Conservation (phyloP, 2,113 vertebrate genomes). For the Asarcornis scutulata region DNA sequence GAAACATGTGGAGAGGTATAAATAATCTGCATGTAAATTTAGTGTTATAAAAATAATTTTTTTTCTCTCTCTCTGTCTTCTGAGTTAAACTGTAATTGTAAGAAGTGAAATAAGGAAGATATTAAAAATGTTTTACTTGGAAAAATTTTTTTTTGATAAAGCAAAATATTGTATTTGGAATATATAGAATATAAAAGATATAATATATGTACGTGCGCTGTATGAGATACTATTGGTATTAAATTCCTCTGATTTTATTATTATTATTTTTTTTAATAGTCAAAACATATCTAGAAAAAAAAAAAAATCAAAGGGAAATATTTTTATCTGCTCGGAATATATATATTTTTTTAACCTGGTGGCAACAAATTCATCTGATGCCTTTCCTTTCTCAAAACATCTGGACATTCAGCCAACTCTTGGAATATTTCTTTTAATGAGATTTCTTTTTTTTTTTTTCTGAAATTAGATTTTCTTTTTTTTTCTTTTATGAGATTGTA, state of each 20-base stretch:
- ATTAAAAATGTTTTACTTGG: neutral
- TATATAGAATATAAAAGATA: neutral
- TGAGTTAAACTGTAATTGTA: neutral
- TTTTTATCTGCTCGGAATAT: neutral
- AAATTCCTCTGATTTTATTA: neutral
- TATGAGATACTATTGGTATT: rapidly evolving
- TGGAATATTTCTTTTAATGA: neutral
- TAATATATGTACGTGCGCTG: rapidly evolving
- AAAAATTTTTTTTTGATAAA: neutral
- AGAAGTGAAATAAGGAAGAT: rapidly evolving
- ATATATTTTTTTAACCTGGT: neutral
- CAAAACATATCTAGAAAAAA: neutral
- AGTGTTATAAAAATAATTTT: neutral
- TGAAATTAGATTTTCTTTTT: too few species aligned
- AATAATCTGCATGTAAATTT: neutral
- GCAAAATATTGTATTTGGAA: neutral
- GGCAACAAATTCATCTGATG: neutral
- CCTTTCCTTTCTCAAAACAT: neutral
- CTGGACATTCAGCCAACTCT: neutral
- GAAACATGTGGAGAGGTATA: neutral
- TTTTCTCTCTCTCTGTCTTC: rapidly evolving
- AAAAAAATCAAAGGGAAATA: neutral
- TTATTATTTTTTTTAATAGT: neutral
- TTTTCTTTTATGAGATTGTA: neutral
- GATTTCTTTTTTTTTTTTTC: too few species aligned